Conservation (phyloP, 2,797 vertebrate species). For the Pipistrellus kuhlii region DNA sequence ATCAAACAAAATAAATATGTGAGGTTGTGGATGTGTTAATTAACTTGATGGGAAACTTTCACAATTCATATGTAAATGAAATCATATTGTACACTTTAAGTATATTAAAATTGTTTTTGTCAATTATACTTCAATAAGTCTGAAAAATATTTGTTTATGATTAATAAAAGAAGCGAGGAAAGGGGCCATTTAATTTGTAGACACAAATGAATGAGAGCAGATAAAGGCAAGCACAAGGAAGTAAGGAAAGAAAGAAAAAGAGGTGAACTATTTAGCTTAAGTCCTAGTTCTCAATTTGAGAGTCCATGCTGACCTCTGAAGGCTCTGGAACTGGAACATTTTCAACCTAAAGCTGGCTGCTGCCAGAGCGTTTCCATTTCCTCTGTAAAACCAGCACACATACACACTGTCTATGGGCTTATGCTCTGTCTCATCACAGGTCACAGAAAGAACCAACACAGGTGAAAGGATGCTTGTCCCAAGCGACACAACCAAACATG, state of each 20-base stretch:
- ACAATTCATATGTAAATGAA: not conserved
- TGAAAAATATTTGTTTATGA: not conserved
- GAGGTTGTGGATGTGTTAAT: not conserved
- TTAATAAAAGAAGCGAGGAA: slow-evolving; percentile 9
- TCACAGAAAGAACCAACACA: slow-evolving; percentile 11
- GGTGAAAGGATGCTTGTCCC: not conserved
- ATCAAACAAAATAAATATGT: not conserved
- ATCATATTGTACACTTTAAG: not conserved
- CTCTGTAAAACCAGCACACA: not conserved
- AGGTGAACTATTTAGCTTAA: not conserved
- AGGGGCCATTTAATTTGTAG: not conserved
- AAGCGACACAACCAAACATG: not conserved
- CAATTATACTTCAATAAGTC: not conserved
- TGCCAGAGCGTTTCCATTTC: not conserved
- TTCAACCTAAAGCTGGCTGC: not conserved
- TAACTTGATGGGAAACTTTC: slow-evolving; percentile 4
- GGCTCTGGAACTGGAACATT: not conserved
- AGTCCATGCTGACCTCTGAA: slow-evolving; percentile 30
- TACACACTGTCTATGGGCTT: not conserved
- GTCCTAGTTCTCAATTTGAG: not conserved
- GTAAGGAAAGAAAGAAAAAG: not conserved
- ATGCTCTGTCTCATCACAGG: not conserved
- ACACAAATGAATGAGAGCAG: not conserved
- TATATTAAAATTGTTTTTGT: not conserved
- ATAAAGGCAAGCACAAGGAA: slow-evolving; percentile 5